Conservation (phyloP, 2,113 vertebrate genomes). For the Hypanus sabinus region DNA sequence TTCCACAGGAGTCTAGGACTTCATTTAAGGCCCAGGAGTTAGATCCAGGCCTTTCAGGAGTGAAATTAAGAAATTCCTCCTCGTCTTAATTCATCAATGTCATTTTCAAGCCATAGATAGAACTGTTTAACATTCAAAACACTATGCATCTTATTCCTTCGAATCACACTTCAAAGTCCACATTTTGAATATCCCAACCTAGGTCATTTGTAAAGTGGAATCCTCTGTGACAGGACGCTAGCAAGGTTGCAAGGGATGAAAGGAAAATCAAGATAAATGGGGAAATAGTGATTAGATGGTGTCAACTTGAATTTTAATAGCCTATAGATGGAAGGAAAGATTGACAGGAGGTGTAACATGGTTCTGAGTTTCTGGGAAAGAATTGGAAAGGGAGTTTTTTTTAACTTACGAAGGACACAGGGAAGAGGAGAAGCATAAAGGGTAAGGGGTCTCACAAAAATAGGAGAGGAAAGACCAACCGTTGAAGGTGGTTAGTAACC, state of each 20-base stretch:
- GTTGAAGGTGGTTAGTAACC: no score
- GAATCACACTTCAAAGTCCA: not conserved
- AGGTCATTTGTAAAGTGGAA: not conserved
- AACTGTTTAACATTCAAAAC: not conserved
- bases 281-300: not conserved
- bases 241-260: not conserved
- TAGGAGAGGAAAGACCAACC: not conserved
- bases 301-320: not conserved
- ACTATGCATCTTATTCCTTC: not conserved
- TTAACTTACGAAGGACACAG: not conserved
- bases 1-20: no score
- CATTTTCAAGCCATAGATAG: not conserved
- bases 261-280: not conserved
- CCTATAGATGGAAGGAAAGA: not conserved
- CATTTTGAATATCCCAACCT: not conserved
- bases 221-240: not conserved
- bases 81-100: not conserved
- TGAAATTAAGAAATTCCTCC: no score
- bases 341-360: not conserved
- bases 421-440: not conserved
- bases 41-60: no score
- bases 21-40: no score
- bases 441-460: not conserved
- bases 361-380: not conserved
- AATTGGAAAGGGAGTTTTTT: not conserved